Conservation (phyloP, 2,113 vertebrate species). For the Ibidorhyncha struthersii region DNA sequence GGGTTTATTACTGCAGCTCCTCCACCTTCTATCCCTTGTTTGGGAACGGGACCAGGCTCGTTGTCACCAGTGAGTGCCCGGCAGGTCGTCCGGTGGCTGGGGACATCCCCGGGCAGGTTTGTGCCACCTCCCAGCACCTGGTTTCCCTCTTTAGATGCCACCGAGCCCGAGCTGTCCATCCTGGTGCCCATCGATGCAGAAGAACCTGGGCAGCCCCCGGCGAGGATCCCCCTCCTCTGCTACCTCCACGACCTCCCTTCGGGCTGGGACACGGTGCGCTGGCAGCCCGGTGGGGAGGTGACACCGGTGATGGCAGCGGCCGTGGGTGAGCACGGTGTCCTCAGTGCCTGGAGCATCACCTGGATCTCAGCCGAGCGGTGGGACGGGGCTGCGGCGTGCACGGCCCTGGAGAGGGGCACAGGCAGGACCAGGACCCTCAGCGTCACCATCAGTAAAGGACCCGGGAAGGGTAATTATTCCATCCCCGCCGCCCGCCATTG, state of each 20-base stretch:
- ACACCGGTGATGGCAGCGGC: fast-evolving
- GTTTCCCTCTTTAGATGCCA: neutral
- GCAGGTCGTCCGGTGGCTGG: fast-evolving
- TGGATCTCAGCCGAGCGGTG: neutral
- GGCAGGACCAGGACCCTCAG: neutral
- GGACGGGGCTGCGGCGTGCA: neutral
- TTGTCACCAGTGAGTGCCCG: neutral
- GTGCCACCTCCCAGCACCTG: neutral
- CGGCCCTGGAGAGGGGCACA: neutral
- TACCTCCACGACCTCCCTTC: neutral
- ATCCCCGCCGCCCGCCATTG: no score
- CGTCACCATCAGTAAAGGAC: fast-evolving
- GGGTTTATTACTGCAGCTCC: neutral
- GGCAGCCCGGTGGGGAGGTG: neutral
- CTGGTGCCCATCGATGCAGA: neutral
- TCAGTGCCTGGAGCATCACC: neutral
- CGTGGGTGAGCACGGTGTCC: fast-evolving
- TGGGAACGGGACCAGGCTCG: neutral
- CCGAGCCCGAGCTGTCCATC: neutral
- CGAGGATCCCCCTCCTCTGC: neutral
- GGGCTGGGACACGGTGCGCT: neutral
- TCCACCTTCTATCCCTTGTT: fast-evolving
- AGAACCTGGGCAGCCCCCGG: neutral
- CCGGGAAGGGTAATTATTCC: no score
- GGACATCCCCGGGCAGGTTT: neutral